phyloP scores from a whole-genome alignment of 1,140 invertebrate species.

The Aphidius gifuensis region DNA sequence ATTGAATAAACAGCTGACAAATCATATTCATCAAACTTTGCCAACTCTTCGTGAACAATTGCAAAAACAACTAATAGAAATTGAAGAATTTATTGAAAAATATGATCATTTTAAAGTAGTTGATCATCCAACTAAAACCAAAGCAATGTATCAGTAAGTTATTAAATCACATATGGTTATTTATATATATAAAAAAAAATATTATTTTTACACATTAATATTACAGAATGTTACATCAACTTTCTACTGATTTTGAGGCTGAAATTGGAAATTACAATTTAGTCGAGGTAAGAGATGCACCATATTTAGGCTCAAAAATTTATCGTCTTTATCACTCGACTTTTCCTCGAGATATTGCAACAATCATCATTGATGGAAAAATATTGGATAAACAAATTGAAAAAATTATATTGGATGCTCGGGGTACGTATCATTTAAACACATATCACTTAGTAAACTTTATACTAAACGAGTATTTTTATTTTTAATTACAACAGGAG shows the following conservation, averaged over 20 bases:
- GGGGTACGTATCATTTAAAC: conserved; percentile 64
- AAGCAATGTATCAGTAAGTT: conserved; percentile 97
- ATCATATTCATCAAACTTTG: conserved; percentile 97
- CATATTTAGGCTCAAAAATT: conserved; percentile 70
- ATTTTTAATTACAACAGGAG: conserved; percentile 49
- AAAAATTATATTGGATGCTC: conserved; percentile 98
- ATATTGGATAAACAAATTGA: conserved; percentile 96
- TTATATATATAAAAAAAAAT: too few relatives aligned
- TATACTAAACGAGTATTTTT: background rate
- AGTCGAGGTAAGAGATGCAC: too few relatives aligned
- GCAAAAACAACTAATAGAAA: conserved; percentile 89
- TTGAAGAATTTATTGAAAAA: conserved; percentile 98
- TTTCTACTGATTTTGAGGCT: conserved; percentile 96
- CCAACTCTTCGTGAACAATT: conserved; percentile 93
- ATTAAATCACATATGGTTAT: too few relatives aligned
- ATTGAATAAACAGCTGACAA: conserved; percentile 98
- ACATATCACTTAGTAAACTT: background rate
- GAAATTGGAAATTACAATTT: conserved; percentile 85
- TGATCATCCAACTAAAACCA: conserved; percentile 97
- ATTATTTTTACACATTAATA: too few relatives aligned
- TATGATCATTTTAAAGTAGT: conserved; percentile 98
- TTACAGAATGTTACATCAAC: conserved; percentile 93
- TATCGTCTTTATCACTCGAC: conserved; percentile 98
- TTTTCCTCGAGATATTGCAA: conserved; percentile 99
- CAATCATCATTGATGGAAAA: conserved; percentile 98